Evolutionary conservation across 64 coral and sea anemone species (phyloP).

Genomic region (Stichodactyla mertensii): DNA sequence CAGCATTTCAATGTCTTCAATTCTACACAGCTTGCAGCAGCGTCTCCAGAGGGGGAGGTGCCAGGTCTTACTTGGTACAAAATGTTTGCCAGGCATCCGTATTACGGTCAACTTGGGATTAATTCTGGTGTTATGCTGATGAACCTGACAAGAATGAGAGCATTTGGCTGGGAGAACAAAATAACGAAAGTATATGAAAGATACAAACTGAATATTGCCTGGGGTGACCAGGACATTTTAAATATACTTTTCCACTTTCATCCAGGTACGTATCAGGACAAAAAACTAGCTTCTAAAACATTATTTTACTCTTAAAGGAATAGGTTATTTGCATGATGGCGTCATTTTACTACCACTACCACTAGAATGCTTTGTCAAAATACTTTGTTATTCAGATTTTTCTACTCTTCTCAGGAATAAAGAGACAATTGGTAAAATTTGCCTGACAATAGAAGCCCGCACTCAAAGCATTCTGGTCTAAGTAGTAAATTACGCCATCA

Average conservation of each 20-base stretch:
- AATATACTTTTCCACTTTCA: constrained; percentile 76
- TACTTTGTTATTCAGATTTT: no score
- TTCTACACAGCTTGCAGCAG: constrained; percentile 49
- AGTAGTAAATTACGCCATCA: no score
- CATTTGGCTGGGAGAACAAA: constrained; percentile 53
- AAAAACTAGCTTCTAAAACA: no score
- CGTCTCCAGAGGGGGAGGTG: constrained; percentile 68
- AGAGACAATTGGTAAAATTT: no score
- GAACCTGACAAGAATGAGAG: constrained; percentile 84
- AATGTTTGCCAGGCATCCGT: constrained; percentile 87
- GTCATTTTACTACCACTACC: no score
- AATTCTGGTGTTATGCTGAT: constrained; percentile 95
- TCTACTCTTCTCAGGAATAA: no score
- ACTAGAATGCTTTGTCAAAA: no score
- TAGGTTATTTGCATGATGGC: no score
- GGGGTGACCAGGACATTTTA: constrained; percentile 84
- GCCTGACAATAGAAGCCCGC: no score
- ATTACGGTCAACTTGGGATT: constrained; percentile 70
- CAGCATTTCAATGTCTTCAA: constrained; percentile 62
- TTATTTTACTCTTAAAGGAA: no score
- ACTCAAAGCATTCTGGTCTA: no score
- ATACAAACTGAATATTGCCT: constrained; percentile 61
- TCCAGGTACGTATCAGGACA: constrained; percentile 35
- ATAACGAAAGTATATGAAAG: constrained; percentile 60
- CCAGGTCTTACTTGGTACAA: constrained; percentile 64